phyloP scores from a whole-genome alignment of 1,140 invertebrate species.

The Drosophila oshimai region DNA sequence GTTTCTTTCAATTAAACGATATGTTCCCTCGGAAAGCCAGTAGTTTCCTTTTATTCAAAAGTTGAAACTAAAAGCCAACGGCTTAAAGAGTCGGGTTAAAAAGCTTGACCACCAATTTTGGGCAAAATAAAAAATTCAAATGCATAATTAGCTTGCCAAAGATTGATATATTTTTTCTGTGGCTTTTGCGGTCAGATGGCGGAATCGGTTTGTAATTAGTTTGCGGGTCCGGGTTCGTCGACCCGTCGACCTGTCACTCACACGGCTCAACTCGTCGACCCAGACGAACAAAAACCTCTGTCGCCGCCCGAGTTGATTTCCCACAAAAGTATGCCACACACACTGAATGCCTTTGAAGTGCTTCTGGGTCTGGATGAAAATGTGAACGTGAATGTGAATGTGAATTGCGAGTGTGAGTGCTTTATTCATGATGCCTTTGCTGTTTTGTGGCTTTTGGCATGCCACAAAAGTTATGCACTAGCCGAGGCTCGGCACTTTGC shows the following conservation, averaged over 20 bases:
- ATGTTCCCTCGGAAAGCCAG: no score
- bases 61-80: no score
- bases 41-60: no score
- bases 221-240: conserved; percentile 50
- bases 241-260: conserved; percentile 47
- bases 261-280: conserved; percentile 18
- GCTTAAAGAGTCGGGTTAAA: not conserved
- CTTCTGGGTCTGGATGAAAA: conserved; percentile 9
- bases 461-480: conserved; percentile 77
- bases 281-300: conserved; percentile 50
- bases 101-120: not conserved
- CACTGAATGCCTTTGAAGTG: conserved; percentile 73
- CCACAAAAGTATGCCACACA: conserved; percentile 69
- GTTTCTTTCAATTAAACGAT: no score
- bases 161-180: conserved; percentile 38
- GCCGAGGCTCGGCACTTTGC: conserved; percentile 64
- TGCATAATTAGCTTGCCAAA: conserved; percentile 6
- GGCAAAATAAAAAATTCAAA: not conserved
- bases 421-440: conserved; percentile 70
- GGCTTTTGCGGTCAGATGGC: conserved; percentile 38
- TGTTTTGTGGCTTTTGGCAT: conserved; percentile 77
- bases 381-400: conserved; percentile 9
- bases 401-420: conserved; percentile 34
- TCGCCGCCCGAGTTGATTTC: conserved; percentile 43
- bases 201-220: conserved; percentile 57